A percentile compares a stretch with the other conserved stretches of the same genome.
These are phyloP conservation scores for Nasonia vitripennis DNA, from an alignment of 1,140 invertebrate species.

Conservation along the genomic window DNA sequence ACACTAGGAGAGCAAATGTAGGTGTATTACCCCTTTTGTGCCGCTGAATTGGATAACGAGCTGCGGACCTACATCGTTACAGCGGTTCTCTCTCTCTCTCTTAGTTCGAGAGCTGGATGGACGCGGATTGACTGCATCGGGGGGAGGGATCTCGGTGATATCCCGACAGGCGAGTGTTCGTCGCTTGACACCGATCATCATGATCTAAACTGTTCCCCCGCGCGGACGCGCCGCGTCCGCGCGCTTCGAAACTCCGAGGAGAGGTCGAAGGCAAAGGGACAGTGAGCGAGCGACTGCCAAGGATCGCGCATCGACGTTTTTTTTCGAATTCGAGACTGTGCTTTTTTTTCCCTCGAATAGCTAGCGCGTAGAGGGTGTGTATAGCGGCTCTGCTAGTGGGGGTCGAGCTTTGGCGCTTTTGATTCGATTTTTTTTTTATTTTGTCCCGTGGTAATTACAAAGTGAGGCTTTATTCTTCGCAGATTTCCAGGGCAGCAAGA, in stretches of 20 bases:
- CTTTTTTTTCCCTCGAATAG: background rate
- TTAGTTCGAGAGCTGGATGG: background rate
- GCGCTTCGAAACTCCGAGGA: background rate
- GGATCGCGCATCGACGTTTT: constrained; percentile 41
- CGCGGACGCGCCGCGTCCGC: background rate
- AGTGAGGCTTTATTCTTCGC: no score
- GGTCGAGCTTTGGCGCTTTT: no score
- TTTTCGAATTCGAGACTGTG: background rate
- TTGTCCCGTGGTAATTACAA: no score
- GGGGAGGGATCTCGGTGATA: background rate
- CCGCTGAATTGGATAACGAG: constrained; percentile 47
- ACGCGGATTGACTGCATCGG: background rate
- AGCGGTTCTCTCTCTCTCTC: constrained; percentile 2
- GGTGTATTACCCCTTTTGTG: background rate
- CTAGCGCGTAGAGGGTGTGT: no score
- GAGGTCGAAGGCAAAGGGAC: constrained; percentile 7
- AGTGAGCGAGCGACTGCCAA: constrained; percentile 43
- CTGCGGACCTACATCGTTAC: constrained; percentile 42
- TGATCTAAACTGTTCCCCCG: background rate
- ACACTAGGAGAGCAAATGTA: background rate
- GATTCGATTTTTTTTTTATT: no score
- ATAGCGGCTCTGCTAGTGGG: no score
- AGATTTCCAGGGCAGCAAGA: background rate
- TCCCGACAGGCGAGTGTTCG: constrained; percentile 6
- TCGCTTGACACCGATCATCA: constrained; percentile 46